Base-by-base conservation (phyloP, 2,888 invertebrate genomes). In the Lingula anatina region DNA sequence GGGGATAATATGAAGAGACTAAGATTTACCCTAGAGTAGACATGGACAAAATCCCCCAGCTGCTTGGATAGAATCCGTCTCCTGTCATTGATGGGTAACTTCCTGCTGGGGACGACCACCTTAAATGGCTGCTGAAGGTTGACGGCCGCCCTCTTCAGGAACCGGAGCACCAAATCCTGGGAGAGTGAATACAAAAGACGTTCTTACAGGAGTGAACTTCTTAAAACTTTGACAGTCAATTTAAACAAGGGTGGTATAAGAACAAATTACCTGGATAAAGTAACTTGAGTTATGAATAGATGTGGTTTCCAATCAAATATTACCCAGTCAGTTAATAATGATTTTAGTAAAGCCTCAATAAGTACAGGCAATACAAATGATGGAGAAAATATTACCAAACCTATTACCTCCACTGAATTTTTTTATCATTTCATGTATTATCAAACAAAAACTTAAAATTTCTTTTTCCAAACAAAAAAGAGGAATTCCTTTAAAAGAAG, bases 1-100 rank as follows among this genome's bases (percentile, higher is more conserved):
- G n/a, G n/a, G n/a, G n/a, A n/a, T n/a, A n/a, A n/a, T n/a, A n/a
- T n/a, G n/a, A n/a, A n/a, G n/a, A n/a, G n/a, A n/a, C n/a, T n/a
- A n/a, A n/a, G 5, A n/a, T 47, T 24, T 51, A 76, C 76, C 66
- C 71, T 74, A 57, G 66, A 69, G 51, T 77, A 77, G 40, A 76
- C 65, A 48, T 73, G 70, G 12, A 77, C 73, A 61, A 77, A 77
- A 49, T 77, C 76, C 23, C 71, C 72, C 3, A 77, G 67, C 54
- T 76, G 73, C 56, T 75, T 75, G 21, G 76, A 73, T 15, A 77
- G 65, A 26, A 76, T 75, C 37, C 73, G 56, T 35, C 75, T 55
- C 43, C 76, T 54, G 47, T 73, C 72, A 46, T 64, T 62, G 9
- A 76, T 49, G 2, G 72, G 65, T 18, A 77, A 59, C 50, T 71